These are phyloP conservation scores for Montipora efflorescens DNA, from an alignment of 64 coral and sea anemone genomes.

Conservation along the genomic window DNA sequence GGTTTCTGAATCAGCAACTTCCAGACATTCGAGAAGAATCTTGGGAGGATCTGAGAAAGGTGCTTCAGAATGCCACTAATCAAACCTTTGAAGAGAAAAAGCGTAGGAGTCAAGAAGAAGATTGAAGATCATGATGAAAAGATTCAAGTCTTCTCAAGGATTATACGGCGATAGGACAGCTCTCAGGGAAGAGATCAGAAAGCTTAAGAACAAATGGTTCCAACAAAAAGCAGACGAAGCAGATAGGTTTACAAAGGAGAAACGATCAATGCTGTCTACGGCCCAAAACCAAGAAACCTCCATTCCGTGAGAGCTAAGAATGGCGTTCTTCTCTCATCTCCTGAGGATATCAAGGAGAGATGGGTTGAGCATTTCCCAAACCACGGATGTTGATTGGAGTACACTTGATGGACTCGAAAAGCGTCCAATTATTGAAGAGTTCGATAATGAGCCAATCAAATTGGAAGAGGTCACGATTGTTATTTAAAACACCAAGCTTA, in stretches of 20 bases:
- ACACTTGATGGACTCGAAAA: conserved; percentile 41
- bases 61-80: no score
- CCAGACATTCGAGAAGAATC: no score
- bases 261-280: conserved; percentile 29
- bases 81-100: no score
- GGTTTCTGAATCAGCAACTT: no score
- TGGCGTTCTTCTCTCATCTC: not conserved
- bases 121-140: no score
- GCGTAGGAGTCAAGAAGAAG: no score
- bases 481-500: conserved; percentile 23
- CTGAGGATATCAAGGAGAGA: conserved; percentile 29
- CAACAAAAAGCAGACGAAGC: no score
- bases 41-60: no score
- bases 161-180: no score
- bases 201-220: no score
- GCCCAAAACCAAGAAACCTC: conserved; percentile 37
- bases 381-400: conserved; percentile 18
- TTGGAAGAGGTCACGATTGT: conserved; percentile 26
- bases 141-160: no score
- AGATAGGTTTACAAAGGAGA: not conserved
- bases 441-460: conserved; percentile 39
- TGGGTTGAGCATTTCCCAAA: conserved; percentile 50
- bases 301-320: conserved; percentile 38
- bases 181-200: no score
- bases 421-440: conserved; percentile 19